phyloP scores from a whole-genome alignment of 2,797 vertebrate genomes.

The Callimico goeldii region DNA sequence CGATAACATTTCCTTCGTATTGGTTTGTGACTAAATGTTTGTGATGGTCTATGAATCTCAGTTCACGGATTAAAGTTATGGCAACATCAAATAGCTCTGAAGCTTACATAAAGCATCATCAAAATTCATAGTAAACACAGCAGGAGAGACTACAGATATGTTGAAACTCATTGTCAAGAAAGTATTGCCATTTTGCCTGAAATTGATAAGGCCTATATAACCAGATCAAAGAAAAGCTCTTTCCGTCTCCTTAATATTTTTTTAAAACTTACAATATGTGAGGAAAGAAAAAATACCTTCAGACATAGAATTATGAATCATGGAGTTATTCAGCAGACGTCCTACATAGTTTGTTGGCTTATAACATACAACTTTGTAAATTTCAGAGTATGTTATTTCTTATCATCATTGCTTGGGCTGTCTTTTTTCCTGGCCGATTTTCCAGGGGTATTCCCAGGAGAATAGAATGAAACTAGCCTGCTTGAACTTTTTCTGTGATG shows the following conservation, averaged over 20 bases:
- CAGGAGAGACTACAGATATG: background rate
- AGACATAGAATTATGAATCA: background rate
- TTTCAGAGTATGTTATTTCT: slow-evolving; percentile 51
- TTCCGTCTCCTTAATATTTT: background rate
- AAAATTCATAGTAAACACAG: slow-evolving; percentile 61
- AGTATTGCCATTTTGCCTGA: slow-evolving; percentile 11
- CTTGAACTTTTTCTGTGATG: slow-evolving; percentile 64
- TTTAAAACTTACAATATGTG: background rate
- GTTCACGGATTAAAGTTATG: slow-evolving; percentile 31
- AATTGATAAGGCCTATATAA: slow-evolving; percentile 45
- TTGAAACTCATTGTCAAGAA: slow-evolving; percentile 35
- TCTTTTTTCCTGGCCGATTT: slow-evolving; percentile 68
- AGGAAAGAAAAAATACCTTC: background rate
- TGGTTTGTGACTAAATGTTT: background rate
- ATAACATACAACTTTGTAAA: slow-evolving; percentile 47
- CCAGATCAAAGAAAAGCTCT: slow-evolving; percentile 30
- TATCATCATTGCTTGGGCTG: slow-evolving; percentile 45
- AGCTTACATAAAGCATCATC: background rate
- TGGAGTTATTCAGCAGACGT: slow-evolving; percentile 32
- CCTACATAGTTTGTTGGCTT: slow-evolving; percentile 22
- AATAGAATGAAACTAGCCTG: slow-evolving; percentile 65
- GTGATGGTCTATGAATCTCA: background rate
- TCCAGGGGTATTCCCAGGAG: slow-evolving; percentile 33
- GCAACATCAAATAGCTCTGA: slow-evolving; percentile 21
- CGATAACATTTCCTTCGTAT: background rate